phyloP scores from a whole-genome alignment of 1,140 invertebrate species.

The Caerostris darwini region DNA sequence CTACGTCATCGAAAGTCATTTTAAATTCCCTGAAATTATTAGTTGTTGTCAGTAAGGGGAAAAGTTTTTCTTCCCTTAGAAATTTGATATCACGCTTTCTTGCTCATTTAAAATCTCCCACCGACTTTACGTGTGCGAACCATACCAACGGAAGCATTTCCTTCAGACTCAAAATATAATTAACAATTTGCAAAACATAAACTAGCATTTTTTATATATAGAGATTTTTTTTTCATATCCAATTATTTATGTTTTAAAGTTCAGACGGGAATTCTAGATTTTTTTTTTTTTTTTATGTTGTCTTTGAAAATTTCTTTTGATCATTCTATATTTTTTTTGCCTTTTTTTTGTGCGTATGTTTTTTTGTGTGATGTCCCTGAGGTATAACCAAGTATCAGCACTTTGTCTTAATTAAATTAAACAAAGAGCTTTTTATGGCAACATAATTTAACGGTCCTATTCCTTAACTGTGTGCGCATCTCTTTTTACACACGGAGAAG shows the following conservation, averaged over 20 bases:
- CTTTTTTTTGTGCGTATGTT: constrained; percentile 19
- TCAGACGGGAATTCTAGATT: neutral
- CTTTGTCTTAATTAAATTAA: constrained; percentile 75
- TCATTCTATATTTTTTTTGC: neutral
- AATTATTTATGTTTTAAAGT: constrained; percentile 68
- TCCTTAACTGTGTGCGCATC: neutral
- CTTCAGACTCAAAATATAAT: constrained; percentile 42
- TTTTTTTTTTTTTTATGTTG: neutral
- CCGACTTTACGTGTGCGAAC: no score
- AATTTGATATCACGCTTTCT: constrained; percentile 4
- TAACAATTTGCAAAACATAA: constrained; percentile 67
- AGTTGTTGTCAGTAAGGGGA: neutral
- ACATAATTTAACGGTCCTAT: constrained; percentile 65
- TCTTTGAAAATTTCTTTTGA: constrained; percentile 58
- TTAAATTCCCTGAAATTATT: constrained; percentile 40
- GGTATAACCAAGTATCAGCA: constrained; percentile 71
- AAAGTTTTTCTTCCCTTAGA: neutral
- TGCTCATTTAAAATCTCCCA: constrained; percentile 13
- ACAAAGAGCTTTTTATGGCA: constrained; percentile 72
- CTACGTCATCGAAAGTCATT: constrained; percentile 18
- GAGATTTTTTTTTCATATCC: constrained; percentile 17
- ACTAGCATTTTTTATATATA: constrained; percentile 19
- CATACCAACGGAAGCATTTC: neutral
- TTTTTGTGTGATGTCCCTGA: neutral
- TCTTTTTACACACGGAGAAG: neutral